A percentile compares a stretch with the other conserved stretches of the same genome.
Evolutionary conservation across 2,797 vertebrate species (phyloP).

Genomic region (Acropternis orthonyx): DNA sequence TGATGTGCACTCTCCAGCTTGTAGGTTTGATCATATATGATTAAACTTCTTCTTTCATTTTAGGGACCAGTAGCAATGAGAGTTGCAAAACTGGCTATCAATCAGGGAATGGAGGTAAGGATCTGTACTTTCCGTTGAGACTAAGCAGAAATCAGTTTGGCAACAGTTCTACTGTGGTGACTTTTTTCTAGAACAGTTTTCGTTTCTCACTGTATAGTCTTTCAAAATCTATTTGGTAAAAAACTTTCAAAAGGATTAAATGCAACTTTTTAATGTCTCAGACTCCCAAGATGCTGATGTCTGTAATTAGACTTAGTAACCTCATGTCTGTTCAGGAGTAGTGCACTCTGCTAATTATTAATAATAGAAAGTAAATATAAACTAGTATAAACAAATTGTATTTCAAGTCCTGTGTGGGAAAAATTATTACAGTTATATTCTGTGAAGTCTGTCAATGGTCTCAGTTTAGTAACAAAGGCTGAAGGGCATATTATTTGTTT

Average conservation of each 20-base stretch:
- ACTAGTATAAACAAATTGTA: background rate
- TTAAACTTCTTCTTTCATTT: constrained; percentile 17
- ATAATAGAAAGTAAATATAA: background rate
- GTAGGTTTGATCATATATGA: background rate
- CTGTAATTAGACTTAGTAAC: background rate
- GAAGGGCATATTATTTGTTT: background rate
- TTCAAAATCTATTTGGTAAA: background rate
- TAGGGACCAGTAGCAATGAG: constrained; percentile 96
- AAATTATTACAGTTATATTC: background rate
- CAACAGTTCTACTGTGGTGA: background rate
- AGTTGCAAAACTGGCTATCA: constrained; percentile 97
- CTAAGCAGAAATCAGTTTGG: background rate
- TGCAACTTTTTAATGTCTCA: background rate
- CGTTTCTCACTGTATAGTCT: background rate
- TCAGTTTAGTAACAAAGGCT: background rate
- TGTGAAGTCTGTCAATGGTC: background rate
- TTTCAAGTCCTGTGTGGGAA: background rate
- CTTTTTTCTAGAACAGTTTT: background rate
- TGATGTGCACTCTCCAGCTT: background rate
- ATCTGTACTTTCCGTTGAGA: background rate
- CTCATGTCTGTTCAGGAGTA: background rate
- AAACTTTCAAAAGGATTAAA: background rate
- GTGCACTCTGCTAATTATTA: background rate
- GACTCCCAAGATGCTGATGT: background rate
- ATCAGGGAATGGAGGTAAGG: constrained; percentile 95